These are phyloP conservation scores for Pristionchus mayeri DNA, from an alignment of 2,888 invertebrate species.

Conservation along the genomic window DNA sequence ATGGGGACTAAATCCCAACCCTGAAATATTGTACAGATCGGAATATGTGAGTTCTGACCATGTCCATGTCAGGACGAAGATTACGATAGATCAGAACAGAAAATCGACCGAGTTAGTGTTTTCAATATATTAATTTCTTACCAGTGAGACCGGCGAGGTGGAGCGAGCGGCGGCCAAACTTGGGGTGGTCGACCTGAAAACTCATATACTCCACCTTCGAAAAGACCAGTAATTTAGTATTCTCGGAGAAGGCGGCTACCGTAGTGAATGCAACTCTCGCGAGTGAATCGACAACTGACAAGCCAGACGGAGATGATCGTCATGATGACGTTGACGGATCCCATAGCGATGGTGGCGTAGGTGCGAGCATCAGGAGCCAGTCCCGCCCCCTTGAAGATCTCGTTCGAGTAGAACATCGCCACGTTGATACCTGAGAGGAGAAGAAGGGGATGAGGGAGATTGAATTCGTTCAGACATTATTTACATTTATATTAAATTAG, in stretches of 20 bases:
- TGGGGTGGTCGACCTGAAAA: conserved; percentile 74
- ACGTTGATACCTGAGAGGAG: conserved; percentile 71
- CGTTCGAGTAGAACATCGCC: conserved; percentile 83
- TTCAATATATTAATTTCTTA: background rate
- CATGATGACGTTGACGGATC: conserved; percentile 90
- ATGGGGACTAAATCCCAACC: no score
- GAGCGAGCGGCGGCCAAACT: conserved; percentile 87
- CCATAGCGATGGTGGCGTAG: conserved; percentile 89
- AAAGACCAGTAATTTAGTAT: background rate
- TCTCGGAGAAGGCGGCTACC: no score
- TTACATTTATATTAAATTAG: background rate
- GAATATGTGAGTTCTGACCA: no score
- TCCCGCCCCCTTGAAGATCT: conserved; percentile 85
- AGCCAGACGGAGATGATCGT: conserved; percentile 84
- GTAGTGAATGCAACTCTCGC: no score
- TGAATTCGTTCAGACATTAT: no score
- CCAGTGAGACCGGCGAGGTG: conserved; percentile 85
- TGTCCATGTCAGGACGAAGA: no score
- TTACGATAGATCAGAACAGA: background rate
- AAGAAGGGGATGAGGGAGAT: background rate
- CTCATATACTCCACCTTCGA: background rate
- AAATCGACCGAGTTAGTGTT: background rate
- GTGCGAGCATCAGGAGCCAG: conserved; percentile 82
- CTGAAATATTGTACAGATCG: no score
- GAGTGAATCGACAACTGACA: no score